Conservation (phyloP, 2,797 vertebrate genomes). For the Allobates femoralis region DNA sequence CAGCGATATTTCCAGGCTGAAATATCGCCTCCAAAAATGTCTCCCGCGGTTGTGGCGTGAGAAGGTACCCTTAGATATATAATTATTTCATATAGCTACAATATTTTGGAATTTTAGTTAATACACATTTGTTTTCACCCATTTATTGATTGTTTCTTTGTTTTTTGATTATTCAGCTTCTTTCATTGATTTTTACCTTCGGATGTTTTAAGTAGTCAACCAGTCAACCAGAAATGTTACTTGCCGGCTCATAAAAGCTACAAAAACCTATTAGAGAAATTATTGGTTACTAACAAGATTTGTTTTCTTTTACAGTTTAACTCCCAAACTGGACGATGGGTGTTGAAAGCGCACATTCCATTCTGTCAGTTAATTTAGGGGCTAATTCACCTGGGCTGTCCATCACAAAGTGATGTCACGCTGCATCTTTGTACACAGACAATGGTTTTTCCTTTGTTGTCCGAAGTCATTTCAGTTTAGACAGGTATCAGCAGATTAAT, state of each 20-base stretch:
- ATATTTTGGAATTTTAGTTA: no score
- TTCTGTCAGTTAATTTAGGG: constrained; percentile 42
- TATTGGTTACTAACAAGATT: constrained; percentile 32
- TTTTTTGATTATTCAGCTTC: not conserved
- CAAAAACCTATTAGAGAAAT: constrained; percentile 30
- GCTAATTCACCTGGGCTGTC: constrained; percentile 51
- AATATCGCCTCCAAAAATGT: no score
- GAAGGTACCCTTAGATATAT: no score
- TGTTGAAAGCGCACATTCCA: constrained; percentile 35
- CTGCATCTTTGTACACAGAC: constrained; percentile 42
- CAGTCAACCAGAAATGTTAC: not conserved
- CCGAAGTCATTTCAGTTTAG: constrained; percentile 56
- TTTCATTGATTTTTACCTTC: not conserved
- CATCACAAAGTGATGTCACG: constrained; percentile 40
- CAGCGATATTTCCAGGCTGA: no score
- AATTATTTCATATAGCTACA: no score
- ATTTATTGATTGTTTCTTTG: not conserved
- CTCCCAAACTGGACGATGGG: constrained; percentile 7
- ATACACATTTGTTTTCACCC: no score
- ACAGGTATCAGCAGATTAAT: constrained; percentile 59
- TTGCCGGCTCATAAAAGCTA: not conserved
- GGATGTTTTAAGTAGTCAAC: not conserved
- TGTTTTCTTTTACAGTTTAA: constrained; percentile 40
- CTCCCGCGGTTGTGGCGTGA: no score
- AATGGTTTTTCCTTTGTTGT: constrained; percentile 56